Evolutionary conservation across 2,113 vertebrate genomes (phyloP).

Genomic region (Cyprichromis sp.): DNA sequence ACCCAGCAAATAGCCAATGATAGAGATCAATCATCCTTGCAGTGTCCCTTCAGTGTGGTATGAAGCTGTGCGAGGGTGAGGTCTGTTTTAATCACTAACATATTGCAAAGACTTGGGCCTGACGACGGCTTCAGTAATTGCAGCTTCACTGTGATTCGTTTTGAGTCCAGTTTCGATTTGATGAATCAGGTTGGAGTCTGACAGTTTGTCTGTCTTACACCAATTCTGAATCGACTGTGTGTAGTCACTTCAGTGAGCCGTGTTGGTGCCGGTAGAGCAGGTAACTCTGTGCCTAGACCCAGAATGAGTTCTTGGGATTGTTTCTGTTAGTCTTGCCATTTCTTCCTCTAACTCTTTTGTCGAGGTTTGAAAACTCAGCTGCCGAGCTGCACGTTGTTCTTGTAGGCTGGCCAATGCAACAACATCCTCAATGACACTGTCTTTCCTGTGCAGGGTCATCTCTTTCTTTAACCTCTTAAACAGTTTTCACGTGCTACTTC

Average conservation of each 20-base stretch:
- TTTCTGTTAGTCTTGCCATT: accelerated
- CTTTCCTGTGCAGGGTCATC: neutral
- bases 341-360: neutral
- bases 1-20: neutral
- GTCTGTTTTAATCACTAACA: conserved; percentile 14
- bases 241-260: neutral
- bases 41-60: conserved; percentile 25
- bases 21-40: conserved; percentile 28
- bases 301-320: neutral
- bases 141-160: neutral
- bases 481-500: neutral
- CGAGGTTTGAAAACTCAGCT: neutral
- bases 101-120: neutral
- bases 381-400: neutral
- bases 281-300: neutral
- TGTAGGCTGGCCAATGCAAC: neutral
- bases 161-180: neutral
- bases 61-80: neutral
- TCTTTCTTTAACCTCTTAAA: neutral
- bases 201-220: neutral
- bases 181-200: neutral
- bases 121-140: neutral
- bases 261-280: neutral
- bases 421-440: neutral
- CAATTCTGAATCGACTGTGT: neutral